Percentiles rank a stretch among this genome's conserved stretches.
phyloP scores from a whole-genome alignment of 2,113 vertebrate genomes.

The Fregetta grallaria region DNA sequence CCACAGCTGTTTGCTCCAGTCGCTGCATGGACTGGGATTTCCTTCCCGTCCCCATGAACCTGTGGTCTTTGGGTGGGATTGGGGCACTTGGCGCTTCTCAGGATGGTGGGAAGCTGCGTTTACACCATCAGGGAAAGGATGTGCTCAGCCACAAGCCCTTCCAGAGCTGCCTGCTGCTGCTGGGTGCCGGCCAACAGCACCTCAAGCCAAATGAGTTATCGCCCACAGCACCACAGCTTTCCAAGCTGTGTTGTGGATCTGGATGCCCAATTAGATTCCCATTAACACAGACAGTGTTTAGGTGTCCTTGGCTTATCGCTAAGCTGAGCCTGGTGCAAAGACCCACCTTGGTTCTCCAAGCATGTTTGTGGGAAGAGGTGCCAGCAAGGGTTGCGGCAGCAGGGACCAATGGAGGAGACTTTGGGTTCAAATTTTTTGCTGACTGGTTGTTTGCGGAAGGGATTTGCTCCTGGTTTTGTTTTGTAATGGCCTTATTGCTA shows the following conservation, averaged over 20 bases:
- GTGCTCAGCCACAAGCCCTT: fast-evolving
- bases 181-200: background rate
- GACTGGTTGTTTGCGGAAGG: slow-evolving; percentile 31
- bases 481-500: slow-evolving; percentile 8
- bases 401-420: background rate
- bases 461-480: slow-evolving; percentile 42
- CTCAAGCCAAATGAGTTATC: background rate
- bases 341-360: background rate
- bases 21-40: background rate
- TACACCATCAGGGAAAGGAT: background rate
- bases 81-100: background rate
- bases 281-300: background rate
- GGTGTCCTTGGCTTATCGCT: background rate
- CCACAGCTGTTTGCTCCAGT: background rate
- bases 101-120: background rate
- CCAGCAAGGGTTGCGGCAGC: background rate
- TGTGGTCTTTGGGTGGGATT: background rate
- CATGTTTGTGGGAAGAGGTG: background rate
- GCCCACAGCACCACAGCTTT: background rate
- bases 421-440: background rate
- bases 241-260: background rate
- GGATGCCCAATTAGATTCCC: background rate
- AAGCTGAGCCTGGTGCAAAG: background rate
- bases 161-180: background rate
- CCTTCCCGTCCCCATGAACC: background rate